These are phyloP conservation scores for Dichetophora obliterata DNA, from an alignment of 2,888 invertebrate species.

Conservation along the genomic window DNA sequence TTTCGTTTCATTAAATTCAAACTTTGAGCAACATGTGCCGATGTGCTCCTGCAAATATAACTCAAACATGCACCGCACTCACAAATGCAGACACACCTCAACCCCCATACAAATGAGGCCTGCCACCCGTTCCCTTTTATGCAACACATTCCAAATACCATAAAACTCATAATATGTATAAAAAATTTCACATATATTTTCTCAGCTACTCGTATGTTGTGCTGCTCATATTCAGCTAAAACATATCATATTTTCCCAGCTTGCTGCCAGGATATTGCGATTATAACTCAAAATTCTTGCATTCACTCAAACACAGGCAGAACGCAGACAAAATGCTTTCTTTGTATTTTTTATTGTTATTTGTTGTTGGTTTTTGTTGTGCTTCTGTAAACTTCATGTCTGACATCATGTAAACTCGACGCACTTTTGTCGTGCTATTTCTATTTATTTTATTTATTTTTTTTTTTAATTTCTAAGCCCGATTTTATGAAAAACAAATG, in stretches of 20 bases:
- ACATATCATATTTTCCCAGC: neutral
- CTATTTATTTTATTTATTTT: neutral
- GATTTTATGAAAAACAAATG: neutral
- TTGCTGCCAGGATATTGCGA: neutral
- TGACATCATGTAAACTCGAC: neutral
- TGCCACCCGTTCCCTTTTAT: neutral
- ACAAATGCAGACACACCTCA: neutral
- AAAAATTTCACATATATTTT: too few species aligned
- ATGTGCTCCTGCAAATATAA: neutral
- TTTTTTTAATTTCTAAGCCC: neutral
- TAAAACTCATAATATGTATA: neutral
- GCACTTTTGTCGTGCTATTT: neutral
- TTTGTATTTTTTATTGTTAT: too few species aligned
- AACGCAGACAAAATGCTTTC: neutral
- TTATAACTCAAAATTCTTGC: neutral
- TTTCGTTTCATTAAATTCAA: slow-evolving; percentile 20
- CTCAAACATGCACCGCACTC: neutral
- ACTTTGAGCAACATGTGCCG: neutral
- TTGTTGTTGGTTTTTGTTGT: neutral
- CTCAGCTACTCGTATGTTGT: too few species aligned
- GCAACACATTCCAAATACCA: neutral
- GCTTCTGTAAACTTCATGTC: neutral
- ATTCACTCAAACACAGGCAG: neutral
- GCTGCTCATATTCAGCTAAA: neutral
- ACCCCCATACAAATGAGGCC: neutral